phyloP scores from a whole-genome alignment of 2,797 vertebrate species.

The Hypotaenidia okinawae region DNA sequence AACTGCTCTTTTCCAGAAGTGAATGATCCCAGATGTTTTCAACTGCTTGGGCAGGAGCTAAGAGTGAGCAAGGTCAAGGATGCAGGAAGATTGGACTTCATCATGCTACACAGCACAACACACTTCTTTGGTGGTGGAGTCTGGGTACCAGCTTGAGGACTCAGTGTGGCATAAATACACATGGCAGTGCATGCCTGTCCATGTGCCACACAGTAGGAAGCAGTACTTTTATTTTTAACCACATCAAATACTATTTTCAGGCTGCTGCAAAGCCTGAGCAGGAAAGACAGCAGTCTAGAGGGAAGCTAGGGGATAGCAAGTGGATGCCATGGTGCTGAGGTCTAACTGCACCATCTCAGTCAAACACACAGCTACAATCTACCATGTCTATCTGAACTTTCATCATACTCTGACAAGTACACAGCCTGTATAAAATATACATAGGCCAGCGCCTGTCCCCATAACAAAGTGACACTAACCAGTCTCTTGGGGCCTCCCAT shows the following conservation, averaged over 20 bases:
- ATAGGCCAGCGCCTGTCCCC: conserved; percentile 81
- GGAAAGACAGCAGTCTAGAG: not conserved
- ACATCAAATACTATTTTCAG: not conserved
- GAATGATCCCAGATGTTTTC: not conserved
- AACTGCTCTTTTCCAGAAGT: not conserved
- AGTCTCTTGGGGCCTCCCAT: conserved; percentile 77
- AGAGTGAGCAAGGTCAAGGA: conserved; percentile 71
- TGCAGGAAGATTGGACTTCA: conserved; percentile 71
- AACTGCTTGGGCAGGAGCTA: conserved; percentile 60
- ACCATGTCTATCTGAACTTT: too few species aligned
- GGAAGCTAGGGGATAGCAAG: not conserved
- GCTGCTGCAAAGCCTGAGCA: not conserved
- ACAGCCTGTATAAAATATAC: conserved; percentile 77
- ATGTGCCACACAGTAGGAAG: not conserved
- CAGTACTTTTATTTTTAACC: not conserved
- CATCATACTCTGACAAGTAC: conserved; percentile 60
- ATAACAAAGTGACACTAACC: conserved; percentile 79
- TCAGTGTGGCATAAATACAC: not conserved
- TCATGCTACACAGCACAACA: conserved; percentile 45
- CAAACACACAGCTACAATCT: not conserved
- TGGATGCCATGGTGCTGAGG: not conserved
- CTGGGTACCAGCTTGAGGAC: not conserved
- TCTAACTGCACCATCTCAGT: not conserved
- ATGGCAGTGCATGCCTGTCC: not conserved
- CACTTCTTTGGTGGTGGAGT: not conserved